Base-by-base conservation (phyloP, 1,140 invertebrate species). In the Lucilia cuprina region DNA sequence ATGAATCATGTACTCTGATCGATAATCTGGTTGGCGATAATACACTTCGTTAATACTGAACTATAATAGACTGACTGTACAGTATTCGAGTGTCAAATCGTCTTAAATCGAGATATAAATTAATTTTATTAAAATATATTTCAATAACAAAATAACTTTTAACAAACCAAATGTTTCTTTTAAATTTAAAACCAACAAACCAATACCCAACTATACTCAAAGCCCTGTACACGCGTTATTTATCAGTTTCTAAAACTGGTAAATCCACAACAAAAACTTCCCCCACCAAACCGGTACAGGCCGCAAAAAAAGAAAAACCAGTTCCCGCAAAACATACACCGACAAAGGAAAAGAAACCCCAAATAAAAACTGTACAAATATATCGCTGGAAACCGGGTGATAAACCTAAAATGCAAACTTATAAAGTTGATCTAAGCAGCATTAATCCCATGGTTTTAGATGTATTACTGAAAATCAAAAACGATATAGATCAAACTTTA, bases 361-460 rank as follows among this genome's bases (percentile, higher is more conserved):
- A 80, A 85, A 90, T 95, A 5, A 98, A 98, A 91, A 95, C 94
- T 74, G 97, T 99, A 89, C 93, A 95, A 0, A 93, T 99, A 77
- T 99, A 98, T 90, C 94, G 97, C 91, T 99, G 96, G 96, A 94
- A 97, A 90, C 95, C 96, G 4, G 95, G 96, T 74, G 94, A 97
- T 84, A 97, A 98, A 90, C 98, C 98, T 0, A 93, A 93, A 80
- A 94, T 98, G 89, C 96, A 99, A 92, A 96, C 96, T 70, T 99
- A 96, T 91, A 93, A 96, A 87, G 93, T 99, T 3, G 97, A 99
- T 92, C 92, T 99, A n/a, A 97, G 97, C 87, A 91, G 94, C 10
- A 99, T 98, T 92, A 98, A 98, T 14, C 96, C 98, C 3, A 99
- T 99, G 98, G 95, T 99, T 14, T 92, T 99, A 75, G 98, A 99